Evolutionary conservation across 2,888 invertebrate species (phyloP).

Genomic region (Pasiphila rectangulata): DNA sequence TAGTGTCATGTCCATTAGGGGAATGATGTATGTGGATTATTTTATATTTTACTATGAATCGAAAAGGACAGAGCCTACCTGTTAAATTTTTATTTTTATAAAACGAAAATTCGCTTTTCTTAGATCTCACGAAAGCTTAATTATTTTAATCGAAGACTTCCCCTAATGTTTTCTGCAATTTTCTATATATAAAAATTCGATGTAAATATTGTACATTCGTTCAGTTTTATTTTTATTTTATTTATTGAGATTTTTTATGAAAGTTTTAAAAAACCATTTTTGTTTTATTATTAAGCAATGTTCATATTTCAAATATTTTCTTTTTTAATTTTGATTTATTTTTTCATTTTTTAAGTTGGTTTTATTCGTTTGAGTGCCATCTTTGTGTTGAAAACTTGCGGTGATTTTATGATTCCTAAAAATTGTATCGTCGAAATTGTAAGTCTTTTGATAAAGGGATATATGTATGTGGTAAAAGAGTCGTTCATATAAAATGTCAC

Average conservation of each 20-base stretch:
- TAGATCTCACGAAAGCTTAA: slow-evolving; percentile 55
- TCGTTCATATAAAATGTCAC: neutral
- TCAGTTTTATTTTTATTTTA: slow-evolving; percentile 58
- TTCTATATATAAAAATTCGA: slow-evolving; percentile 72
- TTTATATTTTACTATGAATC: slow-evolving; percentile 80
- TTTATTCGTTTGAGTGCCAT: slow-evolving; percentile 66
- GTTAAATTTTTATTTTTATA: slow-evolving; percentile 60
- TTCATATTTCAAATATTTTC: slow-evolving; percentile 41
- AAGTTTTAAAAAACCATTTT: slow-evolving; percentile 54
- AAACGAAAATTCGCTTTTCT: slow-evolving; percentile 56
- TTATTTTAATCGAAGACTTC: slow-evolving; percentile 42
- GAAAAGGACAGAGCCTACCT: slow-evolving; percentile 72
- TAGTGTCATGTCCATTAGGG: slow-evolving; percentile 73
- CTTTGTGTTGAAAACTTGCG: slow-evolving; percentile 50
- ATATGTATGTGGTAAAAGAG: slow-evolving; percentile 6
- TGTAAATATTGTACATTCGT: slow-evolving; percentile 80
- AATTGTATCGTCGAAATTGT: slow-evolving; percentile 39
- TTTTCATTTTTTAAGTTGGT: slow-evolving; percentile 38
- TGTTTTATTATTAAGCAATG: slow-evolving; percentile 70
- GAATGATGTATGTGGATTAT: slow-evolving; percentile 70
- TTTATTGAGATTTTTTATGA: slow-evolving; percentile 73
- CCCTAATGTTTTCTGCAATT: slow-evolving; percentile 60
- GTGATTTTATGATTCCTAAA: slow-evolving; percentile 60
- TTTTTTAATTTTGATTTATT: slow-evolving; percentile 41
- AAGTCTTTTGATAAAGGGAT: slow-evolving; percentile 8